Percentiles rank a stretch among this genome's conserved stretches.
Evolutionary conservation across 2,113 vertebrate genomes (phyloP).

Genomic region (Thermophis baileyi): DNA sequence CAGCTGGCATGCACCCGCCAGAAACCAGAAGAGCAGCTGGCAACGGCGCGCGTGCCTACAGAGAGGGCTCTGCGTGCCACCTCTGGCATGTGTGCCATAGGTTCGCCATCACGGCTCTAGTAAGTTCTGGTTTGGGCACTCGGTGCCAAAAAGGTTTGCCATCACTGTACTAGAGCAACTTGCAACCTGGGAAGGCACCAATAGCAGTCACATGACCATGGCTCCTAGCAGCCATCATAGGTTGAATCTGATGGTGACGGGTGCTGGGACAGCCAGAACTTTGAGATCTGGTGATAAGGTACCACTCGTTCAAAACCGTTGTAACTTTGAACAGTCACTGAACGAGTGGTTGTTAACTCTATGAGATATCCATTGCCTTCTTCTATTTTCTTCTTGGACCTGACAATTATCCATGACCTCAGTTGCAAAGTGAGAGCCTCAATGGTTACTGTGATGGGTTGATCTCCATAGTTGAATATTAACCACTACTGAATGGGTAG

Average conservation of each 20-base stretch:
- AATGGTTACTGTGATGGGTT: not conserved
- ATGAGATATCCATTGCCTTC: not conserved
- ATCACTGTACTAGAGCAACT: not conserved
- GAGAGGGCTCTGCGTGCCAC: no score
- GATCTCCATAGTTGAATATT: not conserved
- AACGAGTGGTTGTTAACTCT: not conserved
- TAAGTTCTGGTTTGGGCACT: no score
- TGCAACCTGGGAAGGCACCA: not conserved
- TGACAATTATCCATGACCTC: not conserved
- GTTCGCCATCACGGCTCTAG: no score
- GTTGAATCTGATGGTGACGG: not conserved
- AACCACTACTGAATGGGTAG: not conserved
- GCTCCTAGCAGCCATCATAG: not conserved
- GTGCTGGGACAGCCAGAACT: not conserved
- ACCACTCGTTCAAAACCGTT: not conserved
- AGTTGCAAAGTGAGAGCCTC: not conserved
- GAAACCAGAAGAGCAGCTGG: no score
- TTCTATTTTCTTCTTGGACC: not conserved
- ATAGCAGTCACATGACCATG: not conserved
- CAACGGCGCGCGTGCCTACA: no score
- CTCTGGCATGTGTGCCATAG: no score
- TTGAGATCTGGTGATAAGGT: not conserved
- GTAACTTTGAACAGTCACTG: not conserved
- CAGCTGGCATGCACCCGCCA: no score
- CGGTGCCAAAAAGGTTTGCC: no score